Conservation (phyloP, 2,888 invertebrate species). For the Phytoseiulus persimilis region DNA sequence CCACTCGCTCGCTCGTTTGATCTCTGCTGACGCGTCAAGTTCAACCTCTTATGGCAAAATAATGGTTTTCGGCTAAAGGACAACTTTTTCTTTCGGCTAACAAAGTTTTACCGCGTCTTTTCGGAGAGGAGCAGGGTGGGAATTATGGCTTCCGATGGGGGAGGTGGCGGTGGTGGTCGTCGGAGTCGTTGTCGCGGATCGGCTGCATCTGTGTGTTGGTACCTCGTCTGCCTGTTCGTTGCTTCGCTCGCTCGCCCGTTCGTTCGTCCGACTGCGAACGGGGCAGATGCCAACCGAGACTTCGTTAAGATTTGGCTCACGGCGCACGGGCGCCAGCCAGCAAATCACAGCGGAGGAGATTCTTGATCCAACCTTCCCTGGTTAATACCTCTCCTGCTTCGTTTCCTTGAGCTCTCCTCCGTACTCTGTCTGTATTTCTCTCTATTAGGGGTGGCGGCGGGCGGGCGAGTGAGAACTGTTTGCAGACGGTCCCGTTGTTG, state of each 20-base stretch:
- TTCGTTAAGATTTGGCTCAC: constrained; percentile 37
- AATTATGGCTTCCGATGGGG: not conserved
- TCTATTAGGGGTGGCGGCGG: not conserved
- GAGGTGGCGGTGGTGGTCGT: not conserved
- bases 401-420: not conserved
- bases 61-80: constrained; percentile 6
- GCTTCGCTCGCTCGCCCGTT: not conserved
- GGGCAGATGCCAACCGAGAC: not conserved
- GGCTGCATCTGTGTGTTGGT: not conserved
- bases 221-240: not conserved
- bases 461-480: not conserved
- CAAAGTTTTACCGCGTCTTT: not conserved
- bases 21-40: not conserved
- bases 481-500: not conserved
- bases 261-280: not conserved
- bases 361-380: not conserved
- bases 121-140: not conserved
- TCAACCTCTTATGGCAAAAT: constrained; percentile 22
- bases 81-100: not conserved
- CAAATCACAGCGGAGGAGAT: not conserved
- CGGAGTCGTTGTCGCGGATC: not conserved
- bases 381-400: not conserved
- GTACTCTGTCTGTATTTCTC: not conserved
- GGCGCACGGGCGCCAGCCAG: not conserved
- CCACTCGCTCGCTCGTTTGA: not conserved